Percentiles rank a stretch among this genome's conserved stretches.
Evolutionary conservation across 2,797 vertebrate species (phyloP).

Genomic region (Nothura maculosa): DNA sequence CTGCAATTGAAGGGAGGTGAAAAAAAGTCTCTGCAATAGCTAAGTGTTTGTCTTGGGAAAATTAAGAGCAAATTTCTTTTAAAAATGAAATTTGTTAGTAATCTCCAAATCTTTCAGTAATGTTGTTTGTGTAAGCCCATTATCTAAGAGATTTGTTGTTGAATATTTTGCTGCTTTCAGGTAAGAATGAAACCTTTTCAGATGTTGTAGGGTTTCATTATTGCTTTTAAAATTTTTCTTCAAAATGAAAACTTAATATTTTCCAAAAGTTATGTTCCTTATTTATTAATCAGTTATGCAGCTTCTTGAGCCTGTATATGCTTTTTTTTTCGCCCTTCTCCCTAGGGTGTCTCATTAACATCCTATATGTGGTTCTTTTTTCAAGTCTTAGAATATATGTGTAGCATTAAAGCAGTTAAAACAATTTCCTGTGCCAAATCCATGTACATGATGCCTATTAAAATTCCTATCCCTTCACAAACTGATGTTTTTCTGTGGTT

Average conservation of each 20-base stretch:
- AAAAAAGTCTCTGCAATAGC: neutral
- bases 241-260: neutral
- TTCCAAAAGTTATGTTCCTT: neutral
- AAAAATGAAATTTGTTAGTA: neutral
- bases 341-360: no score
- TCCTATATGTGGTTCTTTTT: neutral
- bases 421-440: neutral
- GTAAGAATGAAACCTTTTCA: neutral
- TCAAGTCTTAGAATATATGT: neutral
- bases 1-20: neutral
- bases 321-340: no score
- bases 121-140: neutral
- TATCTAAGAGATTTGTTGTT: neutral
- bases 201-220: neutral
- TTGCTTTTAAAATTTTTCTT: neutral
- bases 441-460: neutral
- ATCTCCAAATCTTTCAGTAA: neutral
- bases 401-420: neutral
- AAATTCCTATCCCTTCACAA: neutral
- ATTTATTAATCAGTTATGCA: neutral
- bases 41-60: neutral
- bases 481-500: neutral
- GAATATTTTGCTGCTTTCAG: neutral
- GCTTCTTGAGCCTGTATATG: neutral
- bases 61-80: neutral